These are phyloP conservation scores for Bufo bufo DNA, from an alignment of 2,113 vertebrate species.

Conservation along the genomic window DNA sequence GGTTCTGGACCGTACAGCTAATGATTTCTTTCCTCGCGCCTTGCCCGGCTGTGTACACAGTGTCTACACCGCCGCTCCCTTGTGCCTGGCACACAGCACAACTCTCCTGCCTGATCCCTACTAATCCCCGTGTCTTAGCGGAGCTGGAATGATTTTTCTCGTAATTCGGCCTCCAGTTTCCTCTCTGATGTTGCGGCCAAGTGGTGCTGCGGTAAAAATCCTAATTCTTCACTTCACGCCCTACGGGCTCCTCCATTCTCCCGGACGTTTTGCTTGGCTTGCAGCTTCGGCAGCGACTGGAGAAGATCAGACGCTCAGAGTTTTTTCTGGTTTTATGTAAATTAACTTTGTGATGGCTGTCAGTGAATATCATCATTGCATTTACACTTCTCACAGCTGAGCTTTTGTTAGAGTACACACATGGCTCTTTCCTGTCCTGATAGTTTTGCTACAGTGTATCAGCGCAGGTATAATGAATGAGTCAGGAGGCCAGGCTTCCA, in stretches of 20 bases:
- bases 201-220: neutral
- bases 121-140: conserved; percentile 24
- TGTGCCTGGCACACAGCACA: neutral
- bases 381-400: too few species aligned
- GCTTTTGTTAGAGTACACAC: too few species aligned
- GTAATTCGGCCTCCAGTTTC: neutral
- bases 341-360: too few species aligned
- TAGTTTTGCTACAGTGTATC: too few species aligned
- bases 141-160: conserved; percentile 10
- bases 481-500: too few species aligned
- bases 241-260: neutral
- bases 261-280: neutral
- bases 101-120: neutral
- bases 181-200: conserved; percentile 31
- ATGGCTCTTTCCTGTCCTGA: too few species aligned
- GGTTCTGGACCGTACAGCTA: neutral
- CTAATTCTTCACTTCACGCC: neutral
- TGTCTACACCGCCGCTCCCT: neutral
- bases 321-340: too few species aligned
- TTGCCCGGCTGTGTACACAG: neutral
- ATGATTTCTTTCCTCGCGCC: neutral
- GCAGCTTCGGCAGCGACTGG: neutral
- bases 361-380: too few species aligned
- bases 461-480: too few species aligned
- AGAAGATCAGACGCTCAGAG: too few species aligned